Conservation (phyloP, 2,797 vertebrate genomes). For the Potorous gilbertii region DNA sequence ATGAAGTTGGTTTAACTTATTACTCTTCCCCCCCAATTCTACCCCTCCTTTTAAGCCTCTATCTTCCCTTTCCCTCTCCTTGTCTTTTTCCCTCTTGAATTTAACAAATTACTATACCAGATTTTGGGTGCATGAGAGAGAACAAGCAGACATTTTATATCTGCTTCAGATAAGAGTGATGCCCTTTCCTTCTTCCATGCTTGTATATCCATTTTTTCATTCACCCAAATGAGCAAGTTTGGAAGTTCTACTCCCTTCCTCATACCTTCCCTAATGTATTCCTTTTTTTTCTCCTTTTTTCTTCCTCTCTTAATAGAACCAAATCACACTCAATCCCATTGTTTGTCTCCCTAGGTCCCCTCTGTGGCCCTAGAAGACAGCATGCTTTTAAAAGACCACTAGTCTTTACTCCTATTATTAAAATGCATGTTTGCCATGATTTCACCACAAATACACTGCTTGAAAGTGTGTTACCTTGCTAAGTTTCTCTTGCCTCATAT, state of each 20-base stretch:
- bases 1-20: neutral
- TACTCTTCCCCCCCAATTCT: neutral
- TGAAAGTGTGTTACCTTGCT: neutral
- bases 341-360: neutral
- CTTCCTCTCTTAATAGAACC: neutral
- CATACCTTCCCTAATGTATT: neutral
- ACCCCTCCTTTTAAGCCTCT: neutral
- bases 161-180: neutral
- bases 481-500: neutral
- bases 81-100: neutral
- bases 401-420: neutral
- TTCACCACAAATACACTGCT: neutral
- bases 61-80: neutral
- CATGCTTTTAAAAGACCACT: neutral
- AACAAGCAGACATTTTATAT: neutral
- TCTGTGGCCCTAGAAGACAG: neutral
- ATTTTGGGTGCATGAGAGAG: neutral
- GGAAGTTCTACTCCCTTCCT: neutral
- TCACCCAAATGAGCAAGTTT: neutral
- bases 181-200: neutral
- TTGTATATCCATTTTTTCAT: neutral
- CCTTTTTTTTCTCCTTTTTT: neutral
- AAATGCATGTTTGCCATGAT: neutral
- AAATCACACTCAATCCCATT: neutral
- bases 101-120: neutral